Percentiles rank a stretch among this genome's conserved stretches.
phyloP scores from a whole-genome alignment of 2,888 invertebrate species.

The Eledone cirrhosa region DNA sequence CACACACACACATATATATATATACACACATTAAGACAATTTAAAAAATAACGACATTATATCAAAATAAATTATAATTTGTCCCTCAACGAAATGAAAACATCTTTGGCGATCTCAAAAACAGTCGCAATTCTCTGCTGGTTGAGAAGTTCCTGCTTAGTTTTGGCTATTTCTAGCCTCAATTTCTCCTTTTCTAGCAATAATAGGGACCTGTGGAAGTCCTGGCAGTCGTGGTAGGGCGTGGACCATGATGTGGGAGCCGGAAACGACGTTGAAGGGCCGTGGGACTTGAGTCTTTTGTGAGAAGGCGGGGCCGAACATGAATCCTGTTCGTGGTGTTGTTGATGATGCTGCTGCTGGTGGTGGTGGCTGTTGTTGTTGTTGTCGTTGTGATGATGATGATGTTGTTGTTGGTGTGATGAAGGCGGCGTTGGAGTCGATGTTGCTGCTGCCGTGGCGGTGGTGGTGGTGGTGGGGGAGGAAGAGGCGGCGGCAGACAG shows the following conservation, averaged over 20 bases:
- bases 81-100: background rate
- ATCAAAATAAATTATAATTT: slow-evolving; percentile 16
- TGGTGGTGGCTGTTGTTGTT: no score
- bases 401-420: no score
- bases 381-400: no score
- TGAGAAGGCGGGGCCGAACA: background rate
- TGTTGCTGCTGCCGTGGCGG: no score
- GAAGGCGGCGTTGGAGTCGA: no score
- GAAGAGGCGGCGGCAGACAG: no score
- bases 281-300: background rate
- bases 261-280: no score
- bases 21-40: background rate
- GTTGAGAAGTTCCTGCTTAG: slow-evolving; percentile 12
- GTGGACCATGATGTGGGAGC: no score
- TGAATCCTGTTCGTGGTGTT: no score
- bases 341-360: no score
- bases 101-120: slow-evolving; percentile 27
- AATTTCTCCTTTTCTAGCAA: slow-evolving; percentile 25
- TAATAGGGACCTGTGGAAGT: background rate
- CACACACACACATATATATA: background rate
- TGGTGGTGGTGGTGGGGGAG: no score
- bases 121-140: background rate
- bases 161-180: slow-evolving; percentile 7
- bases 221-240: background rate
- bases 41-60: no score